Conservation (phyloP, 2,888 invertebrate species). For the Empis livida region DNA sequence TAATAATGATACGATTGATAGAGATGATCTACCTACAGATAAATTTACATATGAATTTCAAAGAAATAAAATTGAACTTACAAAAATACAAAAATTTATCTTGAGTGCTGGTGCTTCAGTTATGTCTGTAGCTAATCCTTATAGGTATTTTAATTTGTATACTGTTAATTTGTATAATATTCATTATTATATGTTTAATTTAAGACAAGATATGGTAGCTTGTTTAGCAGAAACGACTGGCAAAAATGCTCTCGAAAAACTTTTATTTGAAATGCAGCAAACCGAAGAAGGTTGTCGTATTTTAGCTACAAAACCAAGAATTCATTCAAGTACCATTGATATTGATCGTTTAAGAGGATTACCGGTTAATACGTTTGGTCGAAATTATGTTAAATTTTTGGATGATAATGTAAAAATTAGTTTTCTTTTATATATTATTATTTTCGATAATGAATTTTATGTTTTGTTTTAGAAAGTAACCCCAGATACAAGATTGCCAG, state of each 20-base stretch:
- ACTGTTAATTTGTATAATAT: neutral
- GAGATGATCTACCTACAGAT: constrained; percentile 14
- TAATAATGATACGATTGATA: no score
- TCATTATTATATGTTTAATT: constrained; percentile 6
- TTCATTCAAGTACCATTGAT: constrained; percentile 71
- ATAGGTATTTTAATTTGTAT: constrained; percentile 31
- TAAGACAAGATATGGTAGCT: constrained; percentile 83
- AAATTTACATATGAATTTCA: constrained; percentile 49
- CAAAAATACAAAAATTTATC: constrained; percentile 58
- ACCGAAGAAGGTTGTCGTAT: constrained; percentile 69
- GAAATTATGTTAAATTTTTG: constrained; percentile 74
- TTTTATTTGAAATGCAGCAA: constrained; percentile 61
- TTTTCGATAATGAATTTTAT: no score
- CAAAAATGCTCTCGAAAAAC: constrained; percentile 51
- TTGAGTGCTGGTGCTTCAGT: constrained; percentile 80
- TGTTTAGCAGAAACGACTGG: constrained; percentile 89
- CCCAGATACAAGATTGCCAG: constrained; percentile 80
- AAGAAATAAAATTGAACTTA: constrained; percentile 50
- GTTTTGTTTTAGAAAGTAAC: constrained; percentile 50
- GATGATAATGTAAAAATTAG: constrained; percentile 45
- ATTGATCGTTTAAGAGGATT: constrained; percentile 54
- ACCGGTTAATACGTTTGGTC: constrained; percentile 73
- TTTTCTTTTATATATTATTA: no score
- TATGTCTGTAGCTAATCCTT: constrained; percentile 69
- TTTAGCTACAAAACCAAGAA: constrained; percentile 64